These are phyloP conservation scores for Choristoneura rosaceana DNA, from an alignment of 2,888 invertebrate genomes.

Conservation along the genomic window DNA sequence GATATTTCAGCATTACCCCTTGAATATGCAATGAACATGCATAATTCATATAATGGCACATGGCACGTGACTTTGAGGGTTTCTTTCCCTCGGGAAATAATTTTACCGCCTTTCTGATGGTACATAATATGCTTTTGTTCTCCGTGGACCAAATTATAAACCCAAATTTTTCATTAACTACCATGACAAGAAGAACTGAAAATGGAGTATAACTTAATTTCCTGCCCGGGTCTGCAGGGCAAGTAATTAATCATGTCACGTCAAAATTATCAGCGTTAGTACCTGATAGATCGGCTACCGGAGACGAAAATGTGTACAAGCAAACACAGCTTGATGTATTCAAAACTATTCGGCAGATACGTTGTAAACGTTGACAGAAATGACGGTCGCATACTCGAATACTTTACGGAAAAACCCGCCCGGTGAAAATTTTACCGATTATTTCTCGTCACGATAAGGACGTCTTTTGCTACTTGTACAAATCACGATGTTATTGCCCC, in stretches of 20 bases:
- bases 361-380: conserved; percentile 7
- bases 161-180: conserved; percentile 17
- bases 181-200: conserved; percentile 28
- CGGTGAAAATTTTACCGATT: conserved; percentile 15
- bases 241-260: conserved; percentile 53
- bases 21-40: conserved; percentile 61
- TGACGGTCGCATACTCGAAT: conserved; percentile 32
- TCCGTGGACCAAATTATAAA: conserved; percentile 18
- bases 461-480: conserved; percentile 14
- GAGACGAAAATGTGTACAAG: conserved; percentile 8
- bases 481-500: conserved; percentile 10
- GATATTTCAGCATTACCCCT: conserved; percentile 57
- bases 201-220: conserved; percentile 40
- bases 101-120: conserved; percentile 32
- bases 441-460: conserved; percentile 16
- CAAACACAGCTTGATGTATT: conserved; percentile 1
- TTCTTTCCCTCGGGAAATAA: conserved; percentile 47
- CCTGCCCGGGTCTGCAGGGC: conserved; percentile 45
- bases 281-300: conserved; percentile 13
- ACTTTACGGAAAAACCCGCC: conserved; percentile 20
- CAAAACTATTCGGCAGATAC: conserved; percentile 18
- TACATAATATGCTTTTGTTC: conserved; percentile 28
- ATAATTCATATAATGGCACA: conserved; percentile 62
- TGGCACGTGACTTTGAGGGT: conserved; percentile 50
- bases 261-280: conserved; percentile 42